A percentile compares a stretch with the other conserved stretches of the same genome.
Evolutionary conservation across 2,797 vertebrate species (phyloP).

Genomic region (Benthosema pterotum): DNA sequence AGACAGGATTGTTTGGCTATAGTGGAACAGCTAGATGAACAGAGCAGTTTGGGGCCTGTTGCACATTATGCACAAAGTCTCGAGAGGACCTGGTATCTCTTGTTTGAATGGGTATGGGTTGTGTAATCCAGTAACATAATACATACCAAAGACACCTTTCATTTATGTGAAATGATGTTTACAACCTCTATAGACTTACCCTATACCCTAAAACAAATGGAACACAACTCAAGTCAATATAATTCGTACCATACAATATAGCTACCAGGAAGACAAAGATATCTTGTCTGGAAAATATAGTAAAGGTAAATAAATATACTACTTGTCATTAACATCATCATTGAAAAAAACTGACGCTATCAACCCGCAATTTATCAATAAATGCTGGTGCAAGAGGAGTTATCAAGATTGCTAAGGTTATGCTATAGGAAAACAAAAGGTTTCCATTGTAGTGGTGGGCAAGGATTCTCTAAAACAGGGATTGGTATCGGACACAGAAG

Average conservation of each 20-base stretch:
- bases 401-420: too few species aligned
- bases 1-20: slow-evolving; percentile 11
- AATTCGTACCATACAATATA: background rate
- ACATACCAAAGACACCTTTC: slow-evolving; percentile 57
- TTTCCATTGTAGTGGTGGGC: too few species aligned
- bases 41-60: slow-evolving; percentile 34
- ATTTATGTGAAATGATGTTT: slow-evolving; percentile 45
- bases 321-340: slow-evolving; percentile 34
- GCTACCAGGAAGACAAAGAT: background rate
- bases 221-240: slow-evolving; percentile 16
- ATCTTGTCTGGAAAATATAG: background rate
- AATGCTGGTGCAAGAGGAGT: too few species aligned
- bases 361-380: too few species aligned
- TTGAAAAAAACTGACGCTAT: too few species aligned
- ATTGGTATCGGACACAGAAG: too few species aligned
- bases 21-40: slow-evolving; percentile 20
- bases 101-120: slow-evolving; percentile 30
- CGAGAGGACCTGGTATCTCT: slow-evolving; percentile 32
- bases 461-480: too few species aligned
- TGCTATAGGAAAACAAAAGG: too few species aligned
- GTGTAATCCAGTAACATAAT: slow-evolving; percentile 36
- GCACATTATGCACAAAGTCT: slow-evolving; percentile 44
- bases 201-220: slow-evolving; percentile 40
- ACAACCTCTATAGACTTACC: slow-evolving; percentile 45
- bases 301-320: background rate